Evolutionary conservation across 2,797 vertebrate species (phyloP).

Genomic region (Scomberomorus guttatus): DNA sequence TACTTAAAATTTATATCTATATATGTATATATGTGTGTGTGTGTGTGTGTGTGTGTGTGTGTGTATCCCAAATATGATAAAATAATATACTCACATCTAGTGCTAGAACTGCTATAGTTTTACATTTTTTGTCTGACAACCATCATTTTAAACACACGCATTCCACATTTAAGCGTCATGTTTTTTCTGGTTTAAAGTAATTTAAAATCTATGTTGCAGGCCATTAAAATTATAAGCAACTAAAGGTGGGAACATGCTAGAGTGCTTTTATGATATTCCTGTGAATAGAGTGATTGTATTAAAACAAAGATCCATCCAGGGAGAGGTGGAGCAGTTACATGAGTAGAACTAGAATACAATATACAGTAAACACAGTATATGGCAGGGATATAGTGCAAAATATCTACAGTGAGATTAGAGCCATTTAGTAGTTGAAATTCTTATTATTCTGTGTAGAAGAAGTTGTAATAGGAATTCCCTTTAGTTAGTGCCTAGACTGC

Average conservation of each 20-base stretch:
- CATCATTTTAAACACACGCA: background rate
- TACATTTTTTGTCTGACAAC: background rate
- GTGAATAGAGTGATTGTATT: too few relatives aligned
- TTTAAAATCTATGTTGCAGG: background rate
- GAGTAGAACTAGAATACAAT: too few relatives aligned
- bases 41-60: too few relatives aligned
- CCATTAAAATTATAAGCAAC: background rate
- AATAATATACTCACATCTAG: background rate
- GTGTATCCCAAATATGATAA: too few relatives aligned
- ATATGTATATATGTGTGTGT: too few relatives aligned
- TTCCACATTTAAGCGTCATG: background rate
- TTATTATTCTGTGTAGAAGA: background rate
- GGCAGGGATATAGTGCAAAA: background rate
- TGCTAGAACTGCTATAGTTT: background rate
- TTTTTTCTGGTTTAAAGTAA: background rate
- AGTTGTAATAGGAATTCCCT: background rate
- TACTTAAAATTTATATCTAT: too few relatives aligned
- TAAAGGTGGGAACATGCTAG: background rate
- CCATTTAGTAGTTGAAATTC: background rate
- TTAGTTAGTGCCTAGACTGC: background rate
- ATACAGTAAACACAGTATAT: background rate
- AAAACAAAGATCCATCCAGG: background rate
- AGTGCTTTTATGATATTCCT: background rate
- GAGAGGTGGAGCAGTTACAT: background rate
- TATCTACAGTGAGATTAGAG: background rate